A percentile compares a stretch with the other conserved stretches of the same genome.
These are phyloP conservation scores for Bombus breviceps DNA, from an alignment of 1,140 invertebrate species.

Conservation along the genomic window DNA sequence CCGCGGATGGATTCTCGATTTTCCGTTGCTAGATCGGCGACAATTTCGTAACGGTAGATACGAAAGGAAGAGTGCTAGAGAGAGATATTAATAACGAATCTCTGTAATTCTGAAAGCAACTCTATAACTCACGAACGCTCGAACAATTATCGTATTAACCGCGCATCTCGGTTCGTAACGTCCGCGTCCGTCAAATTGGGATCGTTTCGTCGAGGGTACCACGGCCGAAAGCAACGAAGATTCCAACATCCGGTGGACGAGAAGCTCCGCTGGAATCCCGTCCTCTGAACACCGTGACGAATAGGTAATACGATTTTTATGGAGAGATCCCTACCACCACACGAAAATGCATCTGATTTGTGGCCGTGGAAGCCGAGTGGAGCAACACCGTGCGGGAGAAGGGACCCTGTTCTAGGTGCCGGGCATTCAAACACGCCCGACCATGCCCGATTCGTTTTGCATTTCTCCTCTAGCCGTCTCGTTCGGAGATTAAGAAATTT, in stretches of 20 bases:
- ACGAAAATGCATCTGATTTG: constrained; percentile 79
- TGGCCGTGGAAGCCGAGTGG: constrained; percentile 70
- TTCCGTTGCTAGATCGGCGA: too few relatives aligned
- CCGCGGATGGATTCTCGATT: too few relatives aligned
- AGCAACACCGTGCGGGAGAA: background rate
- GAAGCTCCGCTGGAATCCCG: constrained; percentile 72
- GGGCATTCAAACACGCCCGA: constrained; percentile 28
- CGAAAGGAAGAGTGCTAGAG: too few relatives aligned
- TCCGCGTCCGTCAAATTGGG: background rate
- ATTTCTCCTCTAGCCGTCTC: constrained; percentile 37
- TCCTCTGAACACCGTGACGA: constrained; percentile 78
- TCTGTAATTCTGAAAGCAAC: too few relatives aligned
- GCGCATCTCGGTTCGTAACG: background rate
- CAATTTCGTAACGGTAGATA: too few relatives aligned
- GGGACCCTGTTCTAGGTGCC: constrained; percentile 35
- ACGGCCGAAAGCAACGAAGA: background rate
- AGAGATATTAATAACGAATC: too few relatives aligned
- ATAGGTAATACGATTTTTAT: constrained; percentile 82
- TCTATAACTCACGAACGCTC: background rate
- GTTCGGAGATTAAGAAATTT: constrained; percentile 52
- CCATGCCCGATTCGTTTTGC: constrained; percentile 58
- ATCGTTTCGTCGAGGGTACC: background rate
- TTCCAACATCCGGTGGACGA: constrained; percentile 27
- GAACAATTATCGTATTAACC: background rate
- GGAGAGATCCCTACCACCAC: constrained; percentile 72